Evolutionary conservation across 2,888 invertebrate genomes (phyloP), one percentile per base, ranked within the genome.

Genomic region (Mylabris sibirica): DNA sequence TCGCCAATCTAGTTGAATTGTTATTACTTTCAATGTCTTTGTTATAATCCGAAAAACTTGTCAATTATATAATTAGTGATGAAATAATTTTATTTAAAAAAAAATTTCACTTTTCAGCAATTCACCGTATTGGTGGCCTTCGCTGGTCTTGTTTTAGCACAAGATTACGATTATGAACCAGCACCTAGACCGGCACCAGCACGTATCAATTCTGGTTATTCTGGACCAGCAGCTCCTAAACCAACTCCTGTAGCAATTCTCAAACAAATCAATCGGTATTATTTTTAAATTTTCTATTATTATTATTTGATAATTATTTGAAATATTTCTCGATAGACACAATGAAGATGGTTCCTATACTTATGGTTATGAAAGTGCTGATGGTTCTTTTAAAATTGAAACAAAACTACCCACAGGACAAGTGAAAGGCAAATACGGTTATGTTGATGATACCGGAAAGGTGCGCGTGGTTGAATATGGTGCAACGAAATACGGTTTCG

Each of bases 291-390:
- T 69, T 66, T 14, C 60, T 11, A 35, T 60, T 53, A 60, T 24
- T 26, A 49, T 4, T 49, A 67, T 20, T 60, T 53, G 65, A 41
- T 11, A 34, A 60, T 67, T 67, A 20, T 35, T 38, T 59, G 3
- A 4, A 59, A 30, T 30, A 8, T n/a, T 38, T 63, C 60, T 22
- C 84, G n/a, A n/a, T n/a, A 93, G 93, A 82, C 95, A 94, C 86
- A 94, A 95, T 78, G 94, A 95, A 82, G 95, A 95, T 81, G 95
- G 95, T 65, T 95, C 95, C 0, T 96, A 96, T 85, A 96, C 96
- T 0, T 96, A 95, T 79, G 95, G 95, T 0, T 96, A 94, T 84
- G 96, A 96, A 82, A 93, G 92, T 2, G 95, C 90, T 35, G 96
- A 96, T 81, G 96, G 95, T 49, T 92, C 93, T 5, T 95, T 95